Evolutionary conservation across 2,797 vertebrate species (phyloP), one percentile per base, ranked within the genome.

Genomic region (Thunnus albacares): DNA sequence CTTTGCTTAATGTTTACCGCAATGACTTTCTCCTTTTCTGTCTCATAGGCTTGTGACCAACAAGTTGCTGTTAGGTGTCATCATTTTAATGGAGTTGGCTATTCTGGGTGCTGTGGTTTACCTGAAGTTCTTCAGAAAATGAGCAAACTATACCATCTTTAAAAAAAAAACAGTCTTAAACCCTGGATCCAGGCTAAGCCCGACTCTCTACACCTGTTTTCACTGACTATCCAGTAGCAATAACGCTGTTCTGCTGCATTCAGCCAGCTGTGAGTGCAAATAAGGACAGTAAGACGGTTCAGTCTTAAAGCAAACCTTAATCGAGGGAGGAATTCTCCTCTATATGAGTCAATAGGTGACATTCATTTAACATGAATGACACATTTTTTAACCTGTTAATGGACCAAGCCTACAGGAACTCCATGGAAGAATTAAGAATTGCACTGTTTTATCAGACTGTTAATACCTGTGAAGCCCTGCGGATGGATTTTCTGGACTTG

Each of bases 81-180:
- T 99, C 90, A 99, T 99, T 91, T 41, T 99, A 70, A 94, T 99
- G 95, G 98, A 99, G 90, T 8, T 99, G 58, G 96, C 91, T 79
- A 97, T 99, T 87, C 94, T 99, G 59, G 98, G 94, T n/a, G 97
- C 96, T 2, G 94, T 98, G 71, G 87, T 99, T 66, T 99, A 99
- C 93, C 94, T 98, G 76, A 99, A 97, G 91, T 99, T 99, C 95
- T 98, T 99, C 79, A 91, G 89, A n/a, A 87, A 70, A 83, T 81
- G 79, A 79, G 13, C 2, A 13, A 14, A n/a, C 41, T 14, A 0
- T 1, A 3, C 12, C 13, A 5, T n/a, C 41, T 30, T 35, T 28
- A 38, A 38, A 38, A 38, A 38, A 38, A 38, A 26, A 20, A 41
- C 18, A 28, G 30, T 51, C 43, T n/a, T 2, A 47, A 18, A 62